phyloP scores from a whole-genome alignment of 2,888 invertebrate genomes.

The Isotomurus palustris region DNA sequence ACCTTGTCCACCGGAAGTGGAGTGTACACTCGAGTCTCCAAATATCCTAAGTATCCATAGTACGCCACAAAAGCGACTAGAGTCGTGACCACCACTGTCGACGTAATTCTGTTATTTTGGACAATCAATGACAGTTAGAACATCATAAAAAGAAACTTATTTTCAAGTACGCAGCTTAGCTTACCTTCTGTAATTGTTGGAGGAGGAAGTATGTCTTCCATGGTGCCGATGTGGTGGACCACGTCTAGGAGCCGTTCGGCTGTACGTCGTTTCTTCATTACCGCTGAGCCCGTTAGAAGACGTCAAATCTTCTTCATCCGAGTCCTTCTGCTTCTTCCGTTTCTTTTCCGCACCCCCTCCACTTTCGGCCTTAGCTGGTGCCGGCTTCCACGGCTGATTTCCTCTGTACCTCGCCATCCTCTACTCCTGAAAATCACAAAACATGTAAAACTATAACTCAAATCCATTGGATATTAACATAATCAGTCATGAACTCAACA shows the following conservation, averaged over 20 bases:
- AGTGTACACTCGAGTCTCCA: slow-evolving; percentile 83
- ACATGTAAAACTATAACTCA: too few species aligned
- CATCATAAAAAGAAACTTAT: too few species aligned
- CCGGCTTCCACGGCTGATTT: not conserved
- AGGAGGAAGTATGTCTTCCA: too few species aligned
- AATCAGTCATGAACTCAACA: too few species aligned
- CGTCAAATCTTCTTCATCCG: slow-evolving; percentile 12
- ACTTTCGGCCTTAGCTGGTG: not conserved
- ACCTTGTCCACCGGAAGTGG: slow-evolving; percentile 75
- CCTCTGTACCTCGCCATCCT: slow-evolving; percentile 7
- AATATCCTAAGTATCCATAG: slow-evolving; percentile 73
- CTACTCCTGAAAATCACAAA: too few species aligned
- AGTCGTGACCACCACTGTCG: slow-evolving; percentile 35
- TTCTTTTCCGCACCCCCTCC: not conserved
- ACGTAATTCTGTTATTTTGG: slow-evolving; percentile 27
- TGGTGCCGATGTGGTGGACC: too few species aligned
- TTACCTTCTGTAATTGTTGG: too few species aligned
- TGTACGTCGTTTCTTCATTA: not conserved
- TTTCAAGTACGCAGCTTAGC: too few species aligned
- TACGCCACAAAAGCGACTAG: slow-evolving; percentile 64
- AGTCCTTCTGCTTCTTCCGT: slow-evolving; percentile 7
- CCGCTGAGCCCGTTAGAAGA: slow-evolving; percentile 1
- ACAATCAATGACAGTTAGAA: not conserved
- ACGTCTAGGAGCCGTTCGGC: not conserved
- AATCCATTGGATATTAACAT: too few species aligned